Evolutionary conservation across 1,140 invertebrate genomes (phyloP), one percentile per base, ranked within the genome.

Genomic region (Drosophila watanabei): DNA sequence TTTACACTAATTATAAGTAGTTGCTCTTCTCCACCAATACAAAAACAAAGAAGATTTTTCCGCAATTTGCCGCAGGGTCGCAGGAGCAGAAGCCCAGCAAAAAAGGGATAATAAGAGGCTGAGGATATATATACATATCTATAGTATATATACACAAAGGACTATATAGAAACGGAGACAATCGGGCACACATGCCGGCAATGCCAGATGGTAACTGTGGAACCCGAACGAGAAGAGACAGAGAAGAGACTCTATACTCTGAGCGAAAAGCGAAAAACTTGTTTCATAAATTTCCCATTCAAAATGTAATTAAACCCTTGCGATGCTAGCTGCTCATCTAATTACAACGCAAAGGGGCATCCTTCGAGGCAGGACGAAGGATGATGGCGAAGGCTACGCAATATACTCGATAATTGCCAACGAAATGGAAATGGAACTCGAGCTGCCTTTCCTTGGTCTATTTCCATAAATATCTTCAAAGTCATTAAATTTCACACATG

Each of bases 401-500:
- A 89, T 89, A 90, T 80, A 90, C 79, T 89, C 86, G 86, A 89
- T 89, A 89, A 89, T 89, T 89, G 87, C 85, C 77, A 86, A 85
- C 82, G 82, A 82, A 90, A 88, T 83, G 78, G 69, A 57, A 49
- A 66, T 72, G 54, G 57, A 51, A 56, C 20, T 37, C 33, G 52
- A 37, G 9, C 14, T 18, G n/a, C 16, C 59, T 28, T 33, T n/a
- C 35, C 61, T 59, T 73, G 32, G 52, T 66, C 72, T 75, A 80
- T 70, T 88, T 89, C 79, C 87, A 86, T 90, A 90, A 90, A 90
- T 90, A 90, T 90, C 86, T 90, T 90, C 86, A 82, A 86, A 90
- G 86, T 90, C 86, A 90, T 90, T 90, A 90, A 90, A 90, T 90
- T 90, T 91, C 87, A 91, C 86, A 90, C 86, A 90, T 91, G 86